Percentiles rank a stretch among this genome's conserved stretches.
Conservation (phyloP, 2,113 vertebrate species). For the Bombycilla garrulus region DNA sequence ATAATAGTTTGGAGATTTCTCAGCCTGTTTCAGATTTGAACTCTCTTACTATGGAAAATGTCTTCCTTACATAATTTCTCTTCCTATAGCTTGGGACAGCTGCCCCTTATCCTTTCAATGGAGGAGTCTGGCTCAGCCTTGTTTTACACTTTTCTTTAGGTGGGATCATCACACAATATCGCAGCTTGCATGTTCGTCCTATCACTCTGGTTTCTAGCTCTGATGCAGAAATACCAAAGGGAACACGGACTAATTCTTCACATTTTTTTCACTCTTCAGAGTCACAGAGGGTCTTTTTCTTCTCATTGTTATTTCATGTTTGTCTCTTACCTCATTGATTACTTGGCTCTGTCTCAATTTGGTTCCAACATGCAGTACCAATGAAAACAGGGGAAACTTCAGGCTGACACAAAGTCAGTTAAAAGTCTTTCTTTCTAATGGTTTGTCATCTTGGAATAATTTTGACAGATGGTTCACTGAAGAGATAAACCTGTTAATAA, state of each 20-base stretch:
- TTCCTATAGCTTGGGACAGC: neutral
- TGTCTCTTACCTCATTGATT: neutral
- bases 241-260: neutral
- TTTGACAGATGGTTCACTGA: neutral
- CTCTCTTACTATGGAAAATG: neutral
- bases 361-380: neutral
- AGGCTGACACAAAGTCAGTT: neutral
- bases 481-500: neutral
- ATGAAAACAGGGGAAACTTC: neutral
- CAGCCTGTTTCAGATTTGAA: neutral
- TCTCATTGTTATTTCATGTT: neutral
- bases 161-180: neutral
- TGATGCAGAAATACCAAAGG: neutral
- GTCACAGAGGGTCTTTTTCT: neutral
- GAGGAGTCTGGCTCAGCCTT: neutral
- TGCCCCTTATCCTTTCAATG: neutral
- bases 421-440: neutral
- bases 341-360: neutral
- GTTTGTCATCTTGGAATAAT: neutral
- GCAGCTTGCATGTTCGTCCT: neutral
- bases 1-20: neutral
- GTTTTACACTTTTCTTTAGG: neutral
- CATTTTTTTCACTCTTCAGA: neutral
- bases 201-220: neutral
- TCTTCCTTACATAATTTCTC: neutral